These are phyloP conservation scores for Drosophila prosaltans DNA, from an alignment of 1,140 invertebrate species.

Conservation along the genomic window DNA sequence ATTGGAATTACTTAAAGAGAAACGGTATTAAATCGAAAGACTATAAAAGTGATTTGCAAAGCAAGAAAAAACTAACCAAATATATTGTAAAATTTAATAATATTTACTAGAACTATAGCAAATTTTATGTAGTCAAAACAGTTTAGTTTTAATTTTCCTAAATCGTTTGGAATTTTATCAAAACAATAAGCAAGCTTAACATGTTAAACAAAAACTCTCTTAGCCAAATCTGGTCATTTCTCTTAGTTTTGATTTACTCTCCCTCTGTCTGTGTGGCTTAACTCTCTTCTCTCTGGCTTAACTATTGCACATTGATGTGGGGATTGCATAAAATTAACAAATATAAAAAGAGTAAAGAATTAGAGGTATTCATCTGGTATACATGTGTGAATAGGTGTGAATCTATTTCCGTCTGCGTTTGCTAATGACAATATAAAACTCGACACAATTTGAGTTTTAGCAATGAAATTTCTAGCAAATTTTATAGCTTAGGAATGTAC, in stretches of 20 bases:
- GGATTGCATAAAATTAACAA: slow-evolving; percentile 44
- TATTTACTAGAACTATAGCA: slow-evolving; percentile 21
- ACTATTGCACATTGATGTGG: slow-evolving; percentile 29
- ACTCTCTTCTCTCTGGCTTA: neutral
- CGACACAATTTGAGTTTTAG: slow-evolving; percentile 22
- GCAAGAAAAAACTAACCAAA: slow-evolving; percentile 17
- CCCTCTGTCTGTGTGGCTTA: neutral
- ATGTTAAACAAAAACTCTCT: neutral
- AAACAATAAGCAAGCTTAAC: neutral
- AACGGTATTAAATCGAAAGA: neutral
- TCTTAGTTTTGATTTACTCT: slow-evolving; percentile 6
- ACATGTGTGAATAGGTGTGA: slow-evolving; percentile 34
- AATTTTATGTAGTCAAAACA: slow-evolving; percentile 9
- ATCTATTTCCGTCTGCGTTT: slow-evolving; percentile 48
- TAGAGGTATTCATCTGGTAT: neutral
- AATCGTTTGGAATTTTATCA: neutral
- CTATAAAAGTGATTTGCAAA: slow-evolving; percentile 34
- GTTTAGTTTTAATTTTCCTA: neutral
- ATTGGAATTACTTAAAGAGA: slow-evolving; percentile 12
- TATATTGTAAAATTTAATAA: slow-evolving; percentile 9
- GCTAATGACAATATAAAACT: slow-evolving; percentile 37
- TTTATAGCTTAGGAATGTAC: neutral
- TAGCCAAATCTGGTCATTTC: slow-evolving; percentile 19
- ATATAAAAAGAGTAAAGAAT: slow-evolving; percentile 26
- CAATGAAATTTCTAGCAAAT: neutral